Conservation (phyloP, 2,888 invertebrate species). For the Periphyllus acericola region DNA sequence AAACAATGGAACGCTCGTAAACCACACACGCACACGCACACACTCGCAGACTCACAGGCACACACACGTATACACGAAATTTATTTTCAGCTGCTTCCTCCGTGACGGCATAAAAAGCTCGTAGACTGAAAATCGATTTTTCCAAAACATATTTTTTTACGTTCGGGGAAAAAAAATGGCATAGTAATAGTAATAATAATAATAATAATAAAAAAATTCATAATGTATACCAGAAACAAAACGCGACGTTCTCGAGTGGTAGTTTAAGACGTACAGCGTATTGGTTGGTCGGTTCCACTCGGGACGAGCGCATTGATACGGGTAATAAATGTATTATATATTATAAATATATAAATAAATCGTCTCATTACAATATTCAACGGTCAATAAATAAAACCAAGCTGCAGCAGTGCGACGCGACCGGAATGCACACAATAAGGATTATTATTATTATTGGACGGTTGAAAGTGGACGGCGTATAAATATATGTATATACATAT, state of each 20-base stretch:
- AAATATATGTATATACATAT: not conserved
- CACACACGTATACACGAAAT: not conserved
- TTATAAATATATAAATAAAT: not conserved
- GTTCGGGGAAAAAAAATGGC: not conserved
- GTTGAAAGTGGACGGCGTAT: not conserved
- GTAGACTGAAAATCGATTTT: not conserved
- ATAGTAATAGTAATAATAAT: no score
- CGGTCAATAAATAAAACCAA: conserved; percentile 33
- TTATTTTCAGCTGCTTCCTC: not conserved
- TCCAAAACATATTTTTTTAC: not conserved
- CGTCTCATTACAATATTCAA: conserved; percentile 26
- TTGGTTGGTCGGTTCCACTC: no score
- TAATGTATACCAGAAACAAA: not conserved
- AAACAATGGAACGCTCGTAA: conserved; percentile 17
- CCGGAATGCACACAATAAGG: conserved; percentile 25
- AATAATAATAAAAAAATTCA: not conserved
- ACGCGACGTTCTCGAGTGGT: not conserved
- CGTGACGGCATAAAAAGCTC: not conserved
- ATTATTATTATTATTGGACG: not conserved
- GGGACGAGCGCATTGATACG: not conserved
- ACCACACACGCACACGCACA: not conserved
- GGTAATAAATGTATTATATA: not conserved
- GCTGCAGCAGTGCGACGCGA: not conserved
- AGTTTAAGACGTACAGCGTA: not conserved
- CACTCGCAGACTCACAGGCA: not conserved